Conservation (phyloP, 2,888 invertebrate genomes). For the Idaea dimidiata region DNA sequence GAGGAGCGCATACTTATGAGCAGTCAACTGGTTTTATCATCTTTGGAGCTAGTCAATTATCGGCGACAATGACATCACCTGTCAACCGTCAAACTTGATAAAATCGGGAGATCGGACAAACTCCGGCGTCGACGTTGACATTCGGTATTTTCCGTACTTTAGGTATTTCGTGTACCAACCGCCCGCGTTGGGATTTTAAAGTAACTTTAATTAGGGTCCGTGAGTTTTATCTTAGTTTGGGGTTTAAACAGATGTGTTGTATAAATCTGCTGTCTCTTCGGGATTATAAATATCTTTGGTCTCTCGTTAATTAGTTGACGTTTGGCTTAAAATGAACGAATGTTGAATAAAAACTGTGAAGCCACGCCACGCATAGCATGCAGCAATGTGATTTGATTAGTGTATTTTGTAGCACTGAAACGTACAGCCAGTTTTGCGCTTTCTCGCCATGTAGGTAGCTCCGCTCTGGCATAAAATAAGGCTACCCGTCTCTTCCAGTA, state of each 20-base stretch:
- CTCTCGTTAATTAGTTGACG: background rate
- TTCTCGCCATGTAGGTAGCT: too few species aligned
- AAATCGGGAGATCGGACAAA: conserved; percentile 26
- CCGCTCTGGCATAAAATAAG: too few species aligned
- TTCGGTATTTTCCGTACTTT: conserved; percentile 10
- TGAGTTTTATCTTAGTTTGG: conserved; percentile 22
- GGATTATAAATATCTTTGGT: background rate
- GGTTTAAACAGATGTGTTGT: conserved; percentile 12
- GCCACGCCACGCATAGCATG: background rate
- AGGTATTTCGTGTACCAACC: conserved; percentile 10
- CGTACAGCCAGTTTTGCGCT: too few species aligned
- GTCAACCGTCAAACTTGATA: conserved; percentile 32
- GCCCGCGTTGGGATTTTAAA: conserved; percentile 22
- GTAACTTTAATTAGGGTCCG: conserved; percentile 25
- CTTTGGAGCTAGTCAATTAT: conserved; percentile 35
- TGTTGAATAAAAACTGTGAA: background rate
- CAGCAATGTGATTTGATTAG: too few species aligned
- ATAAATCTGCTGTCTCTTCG: conserved; percentile 5
- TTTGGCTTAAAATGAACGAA: background rate
- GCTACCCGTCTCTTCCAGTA: too few species aligned
- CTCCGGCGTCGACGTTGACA: conserved; percentile 22
- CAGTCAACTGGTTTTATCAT: too few species aligned
- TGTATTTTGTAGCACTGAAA: too few species aligned
- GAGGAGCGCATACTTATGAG: too few species aligned
- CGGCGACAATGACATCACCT: conserved; percentile 32